These are phyloP conservation scores for Drosophila multiciliata DNA, from an alignment of 2,888 invertebrate species.

Conservation along the genomic window DNA sequence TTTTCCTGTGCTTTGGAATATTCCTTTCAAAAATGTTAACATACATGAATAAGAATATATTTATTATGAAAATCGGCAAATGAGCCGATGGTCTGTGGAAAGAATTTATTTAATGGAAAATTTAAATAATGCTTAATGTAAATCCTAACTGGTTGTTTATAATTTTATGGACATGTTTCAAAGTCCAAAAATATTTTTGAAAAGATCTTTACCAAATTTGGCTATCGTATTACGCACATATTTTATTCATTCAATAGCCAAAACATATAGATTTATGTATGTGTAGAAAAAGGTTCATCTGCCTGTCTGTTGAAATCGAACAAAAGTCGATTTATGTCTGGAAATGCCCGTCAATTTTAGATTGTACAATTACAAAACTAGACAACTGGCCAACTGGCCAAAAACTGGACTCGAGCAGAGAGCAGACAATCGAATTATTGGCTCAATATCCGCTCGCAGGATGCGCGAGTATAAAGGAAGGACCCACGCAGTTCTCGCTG, in stretches of 20 bases:
- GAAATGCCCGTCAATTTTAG: slow-evolving; percentile 13
- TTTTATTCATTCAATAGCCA: background rate
- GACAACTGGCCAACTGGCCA: slow-evolving; percentile 42
- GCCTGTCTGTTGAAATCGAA: slow-evolving; percentile 1
- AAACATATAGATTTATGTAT: background rate
- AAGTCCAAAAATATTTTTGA: background rate
- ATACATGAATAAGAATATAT: too few species aligned
- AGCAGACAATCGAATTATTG: slow-evolving; percentile 76
- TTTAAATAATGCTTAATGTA: too few species aligned
- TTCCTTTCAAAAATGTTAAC: too few species aligned
- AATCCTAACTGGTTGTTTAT: background rate
- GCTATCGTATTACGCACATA: background rate
- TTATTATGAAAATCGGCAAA: too few species aligned
- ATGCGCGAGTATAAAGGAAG: slow-evolving; percentile 5
- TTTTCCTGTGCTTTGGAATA: too few species aligned
- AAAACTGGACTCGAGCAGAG: background rate
- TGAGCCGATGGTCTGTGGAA: too few species aligned
- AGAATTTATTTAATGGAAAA: too few species aligned
- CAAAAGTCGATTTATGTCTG: slow-evolving; percentile 39
- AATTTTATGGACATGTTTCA: background rate
- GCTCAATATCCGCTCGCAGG: slow-evolving; percentile 69
- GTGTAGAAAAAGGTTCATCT: slow-evolving; percentile 6
- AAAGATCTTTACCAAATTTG: background rate
- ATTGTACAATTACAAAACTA: slow-evolving; percentile 55
- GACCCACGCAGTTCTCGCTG: slow-evolving; percentile 29